Percentiles rank a stretch among this genome's conserved stretches.
Evolutionary conservation across 2,888 invertebrate species (phyloP).

Genomic region (Cheilosia pagana): DNA sequence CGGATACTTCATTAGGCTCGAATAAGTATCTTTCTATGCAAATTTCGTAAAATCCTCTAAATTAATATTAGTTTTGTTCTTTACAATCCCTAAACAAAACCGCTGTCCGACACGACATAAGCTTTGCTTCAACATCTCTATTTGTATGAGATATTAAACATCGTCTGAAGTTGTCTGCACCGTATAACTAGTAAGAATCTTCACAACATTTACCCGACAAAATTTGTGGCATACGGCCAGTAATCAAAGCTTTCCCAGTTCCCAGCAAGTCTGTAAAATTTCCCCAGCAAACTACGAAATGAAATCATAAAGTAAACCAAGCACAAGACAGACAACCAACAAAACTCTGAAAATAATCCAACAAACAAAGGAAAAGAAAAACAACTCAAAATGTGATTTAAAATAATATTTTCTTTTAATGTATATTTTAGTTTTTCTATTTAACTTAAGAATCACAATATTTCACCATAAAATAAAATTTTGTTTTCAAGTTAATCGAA

Average conservation of each 20-base stretch:
- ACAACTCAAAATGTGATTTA: slow-evolving; percentile 46
- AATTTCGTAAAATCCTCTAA: too few relatives aligned
- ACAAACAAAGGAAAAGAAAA: slow-evolving; percentile 6
- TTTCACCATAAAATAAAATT: slow-evolving; percentile 59
- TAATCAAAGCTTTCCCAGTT: too few relatives aligned
- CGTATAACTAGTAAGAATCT: neutral
- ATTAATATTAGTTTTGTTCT: too few relatives aligned
- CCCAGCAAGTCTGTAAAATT: too few relatives aligned
- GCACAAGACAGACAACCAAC: neutral
- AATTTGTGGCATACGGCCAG: too few relatives aligned
- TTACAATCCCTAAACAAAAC: too few relatives aligned
- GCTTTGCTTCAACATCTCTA: neutral
- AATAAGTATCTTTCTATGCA: too few relatives aligned
- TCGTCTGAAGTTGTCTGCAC: neutral
- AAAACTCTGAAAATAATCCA: slow-evolving; percentile 11
- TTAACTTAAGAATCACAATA: slow-evolving; percentile 72
- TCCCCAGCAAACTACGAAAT: neutral
- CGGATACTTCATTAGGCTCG: too few relatives aligned
- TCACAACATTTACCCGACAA: neutral
- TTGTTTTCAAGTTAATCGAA: slow-evolving; percentile 47
- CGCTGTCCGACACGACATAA: too few relatives aligned
- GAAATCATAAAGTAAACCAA: neutral
- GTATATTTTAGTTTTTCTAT: slow-evolving; percentile 57
- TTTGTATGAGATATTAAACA: neutral
- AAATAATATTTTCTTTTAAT: slow-evolving; percentile 61